These are phyloP conservation scores for Corythornis leucogaster DNA, from an alignment of 2,797 vertebrate genomes.

Conservation along the genomic window DNA sequence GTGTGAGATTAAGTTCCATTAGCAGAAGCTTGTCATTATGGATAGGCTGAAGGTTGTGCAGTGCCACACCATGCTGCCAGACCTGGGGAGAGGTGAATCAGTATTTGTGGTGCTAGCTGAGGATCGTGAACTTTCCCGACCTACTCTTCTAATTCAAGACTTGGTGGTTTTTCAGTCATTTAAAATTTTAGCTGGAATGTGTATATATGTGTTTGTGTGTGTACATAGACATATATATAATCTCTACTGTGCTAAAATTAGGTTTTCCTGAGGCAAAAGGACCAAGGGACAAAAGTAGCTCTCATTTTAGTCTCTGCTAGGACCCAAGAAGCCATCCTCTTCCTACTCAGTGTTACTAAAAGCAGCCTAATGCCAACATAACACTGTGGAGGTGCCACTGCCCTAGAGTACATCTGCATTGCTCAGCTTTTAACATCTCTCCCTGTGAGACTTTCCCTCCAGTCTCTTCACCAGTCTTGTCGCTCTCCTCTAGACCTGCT, in stretches of 20 bases:
- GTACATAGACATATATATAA: not conserved
- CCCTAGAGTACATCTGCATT: not conserved
- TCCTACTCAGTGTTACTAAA: not conserved
- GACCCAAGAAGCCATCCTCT: not conserved
- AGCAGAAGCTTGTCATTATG: slow-evolving; percentile 8
- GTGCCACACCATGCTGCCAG: not conserved
- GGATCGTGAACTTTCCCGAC: slow-evolving; percentile 24
- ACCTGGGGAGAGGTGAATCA: not conserved
- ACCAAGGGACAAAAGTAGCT: slow-evolving; percentile 1
- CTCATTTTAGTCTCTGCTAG: not conserved
- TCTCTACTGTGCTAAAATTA: slow-evolving; percentile 7
- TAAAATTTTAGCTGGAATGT: slow-evolving; percentile 42
- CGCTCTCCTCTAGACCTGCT: too few species aligned
- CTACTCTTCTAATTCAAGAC: slow-evolving; percentile 43
- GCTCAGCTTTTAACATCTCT: not conserved
- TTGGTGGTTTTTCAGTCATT: slow-evolving; percentile 39
- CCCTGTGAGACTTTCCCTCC: too few species aligned
- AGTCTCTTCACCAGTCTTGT: too few species aligned
- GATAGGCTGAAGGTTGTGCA: not conserved
- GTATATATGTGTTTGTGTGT: not conserved
- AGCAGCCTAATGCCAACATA: not conserved
- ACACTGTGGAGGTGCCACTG: not conserved
- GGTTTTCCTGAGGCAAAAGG: not conserved
- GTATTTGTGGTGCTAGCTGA: not conserved
- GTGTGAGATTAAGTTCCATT: not conserved